Conservation (phyloP, 2,888 invertebrate genomes). For the Trachelus tabidus region DNA sequence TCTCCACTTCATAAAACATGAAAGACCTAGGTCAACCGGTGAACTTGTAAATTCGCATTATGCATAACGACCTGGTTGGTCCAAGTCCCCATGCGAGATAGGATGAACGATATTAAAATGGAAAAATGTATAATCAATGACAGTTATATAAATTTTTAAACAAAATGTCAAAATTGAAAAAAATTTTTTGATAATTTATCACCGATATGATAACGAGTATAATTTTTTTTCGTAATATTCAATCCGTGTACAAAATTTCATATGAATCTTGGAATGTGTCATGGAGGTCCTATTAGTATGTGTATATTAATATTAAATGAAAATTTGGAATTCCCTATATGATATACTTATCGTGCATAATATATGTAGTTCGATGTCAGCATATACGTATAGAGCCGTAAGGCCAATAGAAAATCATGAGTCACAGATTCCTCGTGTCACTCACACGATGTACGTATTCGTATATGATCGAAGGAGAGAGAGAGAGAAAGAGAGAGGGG, state of each 20-base stretch:
- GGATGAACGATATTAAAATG: neutral
- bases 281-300: neutral
- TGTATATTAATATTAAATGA: neutral
- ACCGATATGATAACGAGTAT: neutral
- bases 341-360: neutral
- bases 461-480: constrained; percentile 9
- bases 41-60: neutral
- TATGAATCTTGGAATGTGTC: neutral
- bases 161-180: neutral
- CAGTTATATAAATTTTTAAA: neutral
- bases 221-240: neutral
- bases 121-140: neutral
- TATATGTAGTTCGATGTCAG: neutral
- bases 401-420: constrained; percentile 26
- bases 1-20: neutral
- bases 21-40: neutral
- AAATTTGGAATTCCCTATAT: neutral
- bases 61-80: neutral
- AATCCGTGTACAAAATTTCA: no score
- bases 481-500: neutral
- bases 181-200: neutral
- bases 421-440: constrained; percentile 27
- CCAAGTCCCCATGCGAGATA: neutral
- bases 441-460: constrained; percentile 24
- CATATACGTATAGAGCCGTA: neutral